Base-by-base conservation (phyloP, 2,888 invertebrate species). In the Eupithecia tripunctaria region DNA sequence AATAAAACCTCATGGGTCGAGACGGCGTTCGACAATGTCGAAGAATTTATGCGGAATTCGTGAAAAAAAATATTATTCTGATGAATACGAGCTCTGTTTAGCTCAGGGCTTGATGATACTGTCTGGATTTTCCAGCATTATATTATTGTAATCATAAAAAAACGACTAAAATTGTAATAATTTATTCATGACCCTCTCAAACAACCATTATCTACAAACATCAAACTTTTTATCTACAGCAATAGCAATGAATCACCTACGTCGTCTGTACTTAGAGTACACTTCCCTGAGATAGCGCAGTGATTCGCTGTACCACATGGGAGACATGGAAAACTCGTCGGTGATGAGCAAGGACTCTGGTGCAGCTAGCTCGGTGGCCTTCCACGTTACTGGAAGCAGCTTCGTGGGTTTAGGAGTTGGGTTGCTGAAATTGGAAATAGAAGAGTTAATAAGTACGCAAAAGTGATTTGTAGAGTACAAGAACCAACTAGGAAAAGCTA, bases 281-380 rank as follows among this genome's bases (percentile, higher is more conserved):
- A 91, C 73, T 59, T 89, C 84, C 27, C 82, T 81, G 74, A 89
- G 79, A 73, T 88, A 90, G 59, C 81, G 83, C 10, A 89, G 73
- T 0, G 87, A 85, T 1, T 87, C 84, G 7, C 84, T 84, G 76
- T 78, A 81, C 89, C 89, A 91, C 71, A 92, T 81, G 0, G 92
- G 90, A 1, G 67, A 76, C 0, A 82, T 84, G 56, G 81, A 75
- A 66, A 89, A 84, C 74, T 87, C 74, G 1, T 81, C 60, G 68
- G 90, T 90, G 2, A 93, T 91, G 69, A 87, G 81, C 51, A 93
- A 80, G 0, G 86, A 80, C 0, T 79, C 81, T 0, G 88, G 89
- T 4, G 81, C 66, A 0, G 82, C 51, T 0, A 72, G 76, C 60
- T 86, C 81, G 0, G 86, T 81, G 7, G 86, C 85, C 2, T 73